Base-by-base conservation (phyloP, 2,888 invertebrate species). In the Drosophila infuscata region DNA sequence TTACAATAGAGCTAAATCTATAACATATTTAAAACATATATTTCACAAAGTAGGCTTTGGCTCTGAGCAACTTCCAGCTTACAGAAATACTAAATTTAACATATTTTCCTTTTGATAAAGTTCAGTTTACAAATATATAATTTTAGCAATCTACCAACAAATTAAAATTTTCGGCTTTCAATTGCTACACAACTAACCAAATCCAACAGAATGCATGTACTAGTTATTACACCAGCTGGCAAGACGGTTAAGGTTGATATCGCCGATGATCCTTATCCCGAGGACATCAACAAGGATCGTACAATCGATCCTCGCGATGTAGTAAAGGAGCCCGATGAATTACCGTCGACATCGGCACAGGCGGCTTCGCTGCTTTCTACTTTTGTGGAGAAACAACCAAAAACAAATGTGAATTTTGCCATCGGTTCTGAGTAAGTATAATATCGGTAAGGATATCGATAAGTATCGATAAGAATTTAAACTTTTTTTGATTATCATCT, bases 221-320 rank as follows among this genome's bases (percentile, higher is more conserved):
- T 83, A 0, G 43, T 88, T 4, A 86, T 86, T 36, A 88, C 81
- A 5, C 83, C 83, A 7, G 65, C 59, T 30, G 89, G 85, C 15
- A 76, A 79, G 51, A 70, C 58, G 9, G 62, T 84, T 2, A 81
- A 69, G 46, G 41, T 87, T 29, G 62, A 83, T 20, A 48, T 82
- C 12, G 35, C 52, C 6, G 82, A 82, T 57, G 84, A 75, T 1
- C 11, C 53, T 8, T 71, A 66, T 12, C 6, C 25, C 12, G 48
- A 38, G 3, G 60, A 38, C 4, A 15, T 17, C 8, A 35, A 43
- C 4, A 35, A 12, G 3, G 62, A 75, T n/a, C 41, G 9, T 17
- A 29, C 20, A 25, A 25, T 25, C 20, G 20, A 25, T 25, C n/a
- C 48, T 20, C 11, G 30, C 12, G 53, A 63, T 9, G 41, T 57